Evolutionary conservation across 2,888 invertebrate species (phyloP).

Genomic region (Chaetogeoica ovagalla): DNA sequence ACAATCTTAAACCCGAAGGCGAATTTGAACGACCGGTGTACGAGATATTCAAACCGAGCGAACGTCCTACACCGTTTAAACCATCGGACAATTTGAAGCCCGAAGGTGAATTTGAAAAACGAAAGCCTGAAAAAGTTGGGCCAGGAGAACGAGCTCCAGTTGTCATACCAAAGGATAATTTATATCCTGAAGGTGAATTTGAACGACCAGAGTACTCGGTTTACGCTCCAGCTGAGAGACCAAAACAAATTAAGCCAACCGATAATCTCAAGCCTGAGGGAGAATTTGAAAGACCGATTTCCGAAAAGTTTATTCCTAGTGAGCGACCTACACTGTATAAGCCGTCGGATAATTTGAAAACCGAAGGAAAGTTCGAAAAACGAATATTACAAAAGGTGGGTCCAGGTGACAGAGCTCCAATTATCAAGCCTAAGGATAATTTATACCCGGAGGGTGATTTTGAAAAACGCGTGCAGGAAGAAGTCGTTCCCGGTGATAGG

Average conservation of each 20-base stretch:
- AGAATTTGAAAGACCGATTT: slow-evolving; percentile 59
- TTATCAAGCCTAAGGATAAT: slow-evolving; percentile 57
- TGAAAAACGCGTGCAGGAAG: slow-evolving; percentile 59
- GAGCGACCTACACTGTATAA: slow-evolving; percentile 62
- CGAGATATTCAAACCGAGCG: slow-evolving; percentile 57
- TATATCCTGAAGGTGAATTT: slow-evolving; percentile 61
- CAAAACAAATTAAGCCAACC: slow-evolving; percentile 60
- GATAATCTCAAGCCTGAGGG: slow-evolving; percentile 58
- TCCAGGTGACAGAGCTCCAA: slow-evolving; percentile 58
- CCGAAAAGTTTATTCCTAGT: slow-evolving; percentile 62
- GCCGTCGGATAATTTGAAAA: slow-evolving; percentile 62
- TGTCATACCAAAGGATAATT: slow-evolving; percentile 59
- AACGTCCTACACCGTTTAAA: slow-evolving; percentile 58
- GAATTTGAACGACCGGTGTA: slow-evolving; percentile 60
- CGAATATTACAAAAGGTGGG: slow-evolving; percentile 60
- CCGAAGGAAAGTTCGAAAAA: slow-evolving; percentile 66
- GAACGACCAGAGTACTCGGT: slow-evolving; percentile 55
- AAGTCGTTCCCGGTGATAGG: slow-evolving; percentile 61
- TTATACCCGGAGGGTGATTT: slow-evolving; percentile 59
- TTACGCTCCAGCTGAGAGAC: slow-evolving; percentile 62
- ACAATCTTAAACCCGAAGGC: slow-evolving; percentile 62
- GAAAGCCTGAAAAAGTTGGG: slow-evolving; percentile 55
- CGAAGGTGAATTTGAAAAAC: slow-evolving; percentile 66
- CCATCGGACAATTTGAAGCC: slow-evolving; percentile 62
- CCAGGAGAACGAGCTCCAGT: slow-evolving; percentile 56